Conservation (phyloP, 1,140 invertebrate species). For the Neuroterus valhalla region DNA sequence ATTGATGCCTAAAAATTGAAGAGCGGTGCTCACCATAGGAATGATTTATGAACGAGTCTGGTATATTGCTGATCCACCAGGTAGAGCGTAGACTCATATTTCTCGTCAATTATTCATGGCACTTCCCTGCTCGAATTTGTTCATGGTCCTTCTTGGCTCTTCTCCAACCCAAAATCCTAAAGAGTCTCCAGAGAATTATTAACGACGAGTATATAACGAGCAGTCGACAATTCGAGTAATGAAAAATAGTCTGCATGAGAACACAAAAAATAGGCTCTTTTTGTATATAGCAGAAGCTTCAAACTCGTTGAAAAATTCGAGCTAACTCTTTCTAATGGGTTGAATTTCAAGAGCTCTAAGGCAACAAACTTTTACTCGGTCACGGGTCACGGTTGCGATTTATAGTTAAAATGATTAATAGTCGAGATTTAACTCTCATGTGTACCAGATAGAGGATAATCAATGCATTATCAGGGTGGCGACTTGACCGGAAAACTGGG, state of each 20-base stretch:
- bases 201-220: background rate
- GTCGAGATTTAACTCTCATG: too few species aligned
- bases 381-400: too few species aligned
- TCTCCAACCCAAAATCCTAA: constrained; percentile 5
- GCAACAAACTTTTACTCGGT: too few species aligned
- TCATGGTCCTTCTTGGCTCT: constrained; percentile 4
- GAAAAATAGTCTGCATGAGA: background rate
- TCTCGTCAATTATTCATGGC: constrained; percentile 15
- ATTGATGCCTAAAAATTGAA: constrained; percentile 3
- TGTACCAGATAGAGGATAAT: too few species aligned
- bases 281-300: background rate
- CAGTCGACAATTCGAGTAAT: background rate
- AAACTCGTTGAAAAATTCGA: background rate
- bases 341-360: too few species aligned
- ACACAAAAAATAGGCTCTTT: background rate
- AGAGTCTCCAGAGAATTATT: background rate
- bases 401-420: too few species aligned
- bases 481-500: too few species aligned
- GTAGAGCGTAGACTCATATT: background rate
- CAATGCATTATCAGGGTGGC: too few species aligned
- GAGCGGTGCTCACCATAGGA: background rate
- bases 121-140: background rate
- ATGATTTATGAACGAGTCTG: constrained; percentile 14
- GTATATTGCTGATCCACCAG: constrained; percentile 1
- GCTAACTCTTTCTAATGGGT: too few species aligned